Base-by-base conservation (phyloP, 2,797 vertebrate genomes). In the Potorous gilbertii region DNA sequence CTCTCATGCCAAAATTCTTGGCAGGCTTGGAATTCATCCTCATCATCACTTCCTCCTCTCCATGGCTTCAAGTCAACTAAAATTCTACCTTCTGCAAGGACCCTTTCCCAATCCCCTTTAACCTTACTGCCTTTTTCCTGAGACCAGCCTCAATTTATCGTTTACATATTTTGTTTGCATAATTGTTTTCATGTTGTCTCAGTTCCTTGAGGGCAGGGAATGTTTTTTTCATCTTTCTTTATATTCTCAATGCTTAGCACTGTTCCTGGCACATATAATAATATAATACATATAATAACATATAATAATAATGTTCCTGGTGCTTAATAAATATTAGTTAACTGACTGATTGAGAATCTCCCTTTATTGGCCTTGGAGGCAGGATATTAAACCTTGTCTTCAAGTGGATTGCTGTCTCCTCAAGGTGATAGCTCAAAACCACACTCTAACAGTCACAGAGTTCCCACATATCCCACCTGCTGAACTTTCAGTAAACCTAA, bases 401-500 rank as follows among this genome's bases (percentile, higher is more conserved):
- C 29, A 52, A 8, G 55, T 56, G 40, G 40, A 95, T 40, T 96
- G 92, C 56, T 90, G 28, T 52, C 66, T 94, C 57, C 16, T 95
- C 59, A 56, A 81, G 12, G 56, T 54, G 46, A 5, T 50, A 74
- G n/a, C 12, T 96, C 94, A 93, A 93, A 97, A 55, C 28, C 91
- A 90, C 56, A 74, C 92, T 56, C 46, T 2, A 94, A 94, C 93
- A 66, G 91, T 4, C 52, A 4, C 57, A 54, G n/a, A 91, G 56
- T 91, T 92, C 93, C 91, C 66, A 62, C 24, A 31, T 87, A 90
- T 89, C 81, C 74, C 87, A 96, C 95, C 87, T 97, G 66, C 29
- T 92, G 96, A 97, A 91, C 94, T 95, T 46, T 94, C 66, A 91
- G 90, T 92, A 94, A 95, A 46, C 5, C 92, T 46, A 94, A 31